Percentiles rank a stretch among this genome's conserved stretches.
phyloP scores from a whole-genome alignment of 2,888 invertebrate species.

The Caenorhabditis afra region DNA sequence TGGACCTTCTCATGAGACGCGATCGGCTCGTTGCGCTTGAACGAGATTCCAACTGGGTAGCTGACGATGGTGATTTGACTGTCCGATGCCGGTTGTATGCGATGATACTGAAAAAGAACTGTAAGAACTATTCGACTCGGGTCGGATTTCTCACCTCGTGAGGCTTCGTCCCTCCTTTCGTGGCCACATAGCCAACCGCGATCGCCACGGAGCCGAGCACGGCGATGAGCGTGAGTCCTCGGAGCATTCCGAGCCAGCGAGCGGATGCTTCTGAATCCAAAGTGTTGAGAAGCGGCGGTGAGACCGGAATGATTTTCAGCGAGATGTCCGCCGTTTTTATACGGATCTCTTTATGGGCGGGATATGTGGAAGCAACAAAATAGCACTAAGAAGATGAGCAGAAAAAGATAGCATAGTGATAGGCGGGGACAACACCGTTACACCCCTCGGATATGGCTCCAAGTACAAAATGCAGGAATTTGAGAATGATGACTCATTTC shows the following conservation, averaged over 20 bases:
- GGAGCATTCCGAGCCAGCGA: neutral
- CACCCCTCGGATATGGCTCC: neutral
- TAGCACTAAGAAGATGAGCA: neutral
- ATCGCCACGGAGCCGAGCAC: neutral
- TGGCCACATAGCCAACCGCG: neutral
- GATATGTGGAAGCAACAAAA: neutral
- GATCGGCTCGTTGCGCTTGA: neutral
- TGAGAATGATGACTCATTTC: too few species aligned
- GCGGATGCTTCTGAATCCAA: neutral
- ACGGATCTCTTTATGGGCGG: conserved; percentile 8
- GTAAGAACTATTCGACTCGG: too few species aligned
- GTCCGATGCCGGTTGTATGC: neutral
- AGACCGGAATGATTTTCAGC: neutral
- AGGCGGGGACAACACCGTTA: neutral
- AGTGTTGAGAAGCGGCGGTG: neutral
- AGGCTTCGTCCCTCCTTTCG: neutral
- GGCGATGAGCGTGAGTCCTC: neutral
- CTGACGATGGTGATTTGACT: neutral
- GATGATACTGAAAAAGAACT: neutral
- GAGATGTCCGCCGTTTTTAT: neutral
- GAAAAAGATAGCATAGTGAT: neutral
- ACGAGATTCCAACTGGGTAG: neutral
- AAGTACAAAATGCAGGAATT: neutral
- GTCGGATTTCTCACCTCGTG: too few species aligned
- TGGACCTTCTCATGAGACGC: too few species aligned